Evolutionary conservation across 2,888 invertebrate species (phyloP).

Genomic region (Homarus gammarus): DNA sequence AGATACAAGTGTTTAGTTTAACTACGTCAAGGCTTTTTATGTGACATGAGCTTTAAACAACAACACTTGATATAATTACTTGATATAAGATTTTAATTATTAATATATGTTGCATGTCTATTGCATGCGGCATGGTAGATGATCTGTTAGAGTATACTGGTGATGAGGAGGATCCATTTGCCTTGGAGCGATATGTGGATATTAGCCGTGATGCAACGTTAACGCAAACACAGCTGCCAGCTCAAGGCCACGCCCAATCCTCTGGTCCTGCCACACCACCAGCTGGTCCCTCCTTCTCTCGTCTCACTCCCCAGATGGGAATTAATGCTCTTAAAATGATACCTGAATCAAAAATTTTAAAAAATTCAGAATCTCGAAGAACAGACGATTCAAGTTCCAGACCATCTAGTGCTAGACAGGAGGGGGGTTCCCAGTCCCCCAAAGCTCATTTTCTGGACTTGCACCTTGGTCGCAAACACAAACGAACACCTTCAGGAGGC

Average conservation of each 20-base stretch:
- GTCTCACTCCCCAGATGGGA: slow-evolving; percentile 64
- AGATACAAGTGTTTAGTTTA: background rate
- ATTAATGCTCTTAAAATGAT: slow-evolving; percentile 63
- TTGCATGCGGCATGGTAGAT: slow-evolving; percentile 74
- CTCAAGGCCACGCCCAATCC: slow-evolving; percentile 45
- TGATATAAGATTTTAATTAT: slow-evolving; percentile 27
- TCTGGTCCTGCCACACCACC: slow-evolving; percentile 56
- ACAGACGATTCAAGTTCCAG: slow-evolving; percentile 28
- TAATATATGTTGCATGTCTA: slow-evolving; percentile 70
- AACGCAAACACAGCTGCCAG: slow-evolving; percentile 22
- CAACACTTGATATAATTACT: background rate
- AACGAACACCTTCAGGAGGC: slow-evolving; percentile 55
- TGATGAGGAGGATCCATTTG: slow-evolving; percentile 70
- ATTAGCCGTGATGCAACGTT: slow-evolving; percentile 49
- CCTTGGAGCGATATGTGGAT: slow-evolving; percentile 69
- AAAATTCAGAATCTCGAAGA: slow-evolving; percentile 42
- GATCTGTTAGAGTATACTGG: slow-evolving; percentile 72
- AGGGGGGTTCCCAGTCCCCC: slow-evolving; percentile 52
- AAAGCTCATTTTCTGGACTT: slow-evolving; percentile 58
- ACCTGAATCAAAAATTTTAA: slow-evolving; percentile 60
- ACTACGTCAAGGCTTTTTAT: slow-evolving; percentile 34
- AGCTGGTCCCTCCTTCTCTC: slow-evolving; percentile 43
- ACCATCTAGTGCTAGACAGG: slow-evolving; percentile 31
- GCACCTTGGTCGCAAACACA: slow-evolving; percentile 53
- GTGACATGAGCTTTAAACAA: slow-evolving; percentile 32